phyloP scores from a whole-genome alignment of 1,140 invertebrate genomes.

The Halyomorpha halys region DNA sequence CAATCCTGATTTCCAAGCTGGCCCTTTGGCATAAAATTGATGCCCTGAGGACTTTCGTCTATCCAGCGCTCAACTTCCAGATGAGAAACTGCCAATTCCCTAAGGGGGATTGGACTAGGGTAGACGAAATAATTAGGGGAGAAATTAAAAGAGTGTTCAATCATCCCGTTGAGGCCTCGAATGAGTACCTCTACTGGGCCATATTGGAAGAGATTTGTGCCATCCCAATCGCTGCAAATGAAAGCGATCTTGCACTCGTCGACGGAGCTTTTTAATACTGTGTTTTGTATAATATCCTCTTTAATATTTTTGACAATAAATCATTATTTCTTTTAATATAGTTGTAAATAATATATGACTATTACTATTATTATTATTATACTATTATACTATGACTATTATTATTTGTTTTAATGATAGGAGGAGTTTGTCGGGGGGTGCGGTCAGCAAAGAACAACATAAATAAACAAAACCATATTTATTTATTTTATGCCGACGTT shows the following conservation, averaged over 20 bases:
- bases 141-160: neutral
- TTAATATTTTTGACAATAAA: no score
- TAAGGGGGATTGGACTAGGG: slow-evolving; percentile 23
- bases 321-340: no score
- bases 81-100: slow-evolving; percentile 29
- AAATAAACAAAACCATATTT: no score
- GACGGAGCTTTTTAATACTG: slow-evolving; percentile 6
- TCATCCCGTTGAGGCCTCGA: neutral
- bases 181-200: neutral
- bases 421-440: no score
- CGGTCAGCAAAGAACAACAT: no score
- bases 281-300: no score
- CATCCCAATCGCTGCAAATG: neutral
- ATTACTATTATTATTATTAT: no score
- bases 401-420: no score
- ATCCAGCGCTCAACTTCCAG: slow-evolving; percentile 34
- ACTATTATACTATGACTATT: no score
- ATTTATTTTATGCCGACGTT: no score
- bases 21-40: slow-evolving; percentile 38
- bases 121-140: neutral
- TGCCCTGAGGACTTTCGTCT: slow-evolving; percentile 35
- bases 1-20: slow-evolving; percentile 24
- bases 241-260: slow-evolving; percentile 2
- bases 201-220: no score
- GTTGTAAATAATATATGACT: no score